A percentile compares a stretch with the other conserved stretches of the same genome.
Conservation (phyloP, 2,888 invertebrate genomes). For the Acanthosoma haemorrhoidale region DNA sequence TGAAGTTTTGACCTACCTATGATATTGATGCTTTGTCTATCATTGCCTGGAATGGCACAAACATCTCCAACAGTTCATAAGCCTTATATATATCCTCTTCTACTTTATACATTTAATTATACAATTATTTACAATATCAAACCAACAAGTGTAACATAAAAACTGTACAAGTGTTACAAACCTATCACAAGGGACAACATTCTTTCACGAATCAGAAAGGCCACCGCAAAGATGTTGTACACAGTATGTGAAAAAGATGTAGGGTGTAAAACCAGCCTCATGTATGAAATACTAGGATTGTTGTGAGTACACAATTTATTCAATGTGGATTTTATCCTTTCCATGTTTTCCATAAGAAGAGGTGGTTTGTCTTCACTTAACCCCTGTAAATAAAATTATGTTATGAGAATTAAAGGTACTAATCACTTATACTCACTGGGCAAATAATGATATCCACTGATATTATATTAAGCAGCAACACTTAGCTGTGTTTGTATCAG, state of each 20-base stretch:
- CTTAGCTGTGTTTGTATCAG: too few relatives aligned
- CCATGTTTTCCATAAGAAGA: constrained; percentile 15
- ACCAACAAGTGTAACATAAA: too few relatives aligned
- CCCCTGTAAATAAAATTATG: neutral
- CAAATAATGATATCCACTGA: too few relatives aligned
- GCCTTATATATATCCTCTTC: too few relatives aligned
- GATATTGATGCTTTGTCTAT: too few relatives aligned
- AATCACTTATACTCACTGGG: too few relatives aligned
- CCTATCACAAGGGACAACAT: neutral
- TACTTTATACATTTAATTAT: too few relatives aligned
- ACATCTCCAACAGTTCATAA: too few relatives aligned
- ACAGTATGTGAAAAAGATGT: constrained; percentile 1
- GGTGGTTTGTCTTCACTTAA: constrained; percentile 7
- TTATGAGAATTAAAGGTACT: neutral
- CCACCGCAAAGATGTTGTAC: constrained; percentile 14
- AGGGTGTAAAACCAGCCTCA: constrained; percentile 15
- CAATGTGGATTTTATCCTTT: neutral
- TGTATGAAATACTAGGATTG: neutral
- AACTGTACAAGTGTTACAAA: neutral
- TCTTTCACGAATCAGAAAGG: constrained; percentile 10
- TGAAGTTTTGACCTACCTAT: too few relatives aligned
- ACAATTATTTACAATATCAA: too few relatives aligned
- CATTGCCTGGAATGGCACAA: too few relatives aligned
- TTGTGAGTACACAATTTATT: neutral
- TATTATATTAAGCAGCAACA: too few relatives aligned